Evolutionary conservation across 1,140 invertebrate species (phyloP), one percentile per base, ranked within the genome.

Genomic region (Manduca sexta): DNA sequence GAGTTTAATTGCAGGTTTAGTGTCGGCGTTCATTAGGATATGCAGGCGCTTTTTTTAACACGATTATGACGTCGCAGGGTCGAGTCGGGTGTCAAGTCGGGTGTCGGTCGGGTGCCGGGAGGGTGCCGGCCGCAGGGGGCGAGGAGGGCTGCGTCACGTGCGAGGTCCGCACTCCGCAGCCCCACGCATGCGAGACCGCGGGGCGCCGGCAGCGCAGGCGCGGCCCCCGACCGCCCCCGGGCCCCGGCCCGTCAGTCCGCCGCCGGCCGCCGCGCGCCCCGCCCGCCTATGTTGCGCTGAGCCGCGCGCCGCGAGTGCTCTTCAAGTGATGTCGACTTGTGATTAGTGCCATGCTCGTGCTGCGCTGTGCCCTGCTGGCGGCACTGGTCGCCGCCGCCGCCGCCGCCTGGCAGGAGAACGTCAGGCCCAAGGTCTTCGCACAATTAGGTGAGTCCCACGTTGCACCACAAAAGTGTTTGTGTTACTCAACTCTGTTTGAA

Each of bases 341-440:
- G 79, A 81, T 69, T 84, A 83, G 79, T 84, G 81, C 77, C 64
- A 84, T 84, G 81, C 47, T 84, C 79, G 74, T 82, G 74, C 68
- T 77, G 49, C 76, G 80, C 60, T 79, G 76, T 80, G 75, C 69
- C 69, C 66, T 79, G 50, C 48, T 81, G 44, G 75, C 75, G 82
- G 78, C 69, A 59, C 60, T 73, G 59, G 59, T 76, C 66, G 81
- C 75, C 69, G 62, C 66, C 52, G 74, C 77, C 72, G 63, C 69
- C 56, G 81, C 84, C 49, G 91, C 92, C 62, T 94, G 93, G 93
- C 93, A 95, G 90, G 93, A 94, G 84, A 94, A 94, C 86, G 91
- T 93, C 82, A 89, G 93, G 86, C 93, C 93, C 65, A 94, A 94
- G 90, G 93, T 94, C 90, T 93, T 92, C 89, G 93, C 94, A 77